These are phyloP conservation scores for Halcyon chelicuti DNA, from an alignment of 2,797 vertebrate species.

Conservation along the genomic window DNA sequence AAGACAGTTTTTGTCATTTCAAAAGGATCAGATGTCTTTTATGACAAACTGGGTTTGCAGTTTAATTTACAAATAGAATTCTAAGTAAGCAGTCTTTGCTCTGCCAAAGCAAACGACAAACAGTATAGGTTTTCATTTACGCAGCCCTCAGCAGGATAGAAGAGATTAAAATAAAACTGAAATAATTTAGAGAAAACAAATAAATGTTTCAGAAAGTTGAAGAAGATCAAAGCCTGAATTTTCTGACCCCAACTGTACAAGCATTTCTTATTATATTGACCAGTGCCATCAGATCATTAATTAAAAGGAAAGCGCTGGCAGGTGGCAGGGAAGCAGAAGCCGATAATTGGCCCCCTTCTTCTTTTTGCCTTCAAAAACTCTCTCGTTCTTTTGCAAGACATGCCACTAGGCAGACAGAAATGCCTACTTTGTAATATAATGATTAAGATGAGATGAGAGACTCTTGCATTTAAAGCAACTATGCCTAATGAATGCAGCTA, in stretches of 20 bases:
- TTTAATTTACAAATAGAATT: constrained; percentile 93
- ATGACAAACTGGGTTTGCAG: constrained; percentile 90
- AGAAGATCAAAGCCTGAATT: constrained; percentile 86
- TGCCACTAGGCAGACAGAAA: constrained; percentile 94
- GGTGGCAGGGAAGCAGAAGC: constrained; percentile 93
- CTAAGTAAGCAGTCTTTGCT: constrained; percentile 83
- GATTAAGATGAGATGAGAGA: constrained; percentile 92
- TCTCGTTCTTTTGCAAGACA: constrained; percentile 87
- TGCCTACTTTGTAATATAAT: constrained; percentile 95
- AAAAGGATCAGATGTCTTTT: constrained; percentile 90
- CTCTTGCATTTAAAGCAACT: constrained; percentile 82
- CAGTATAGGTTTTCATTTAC: constrained; percentile 78
- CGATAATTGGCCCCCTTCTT: constrained; percentile 97
- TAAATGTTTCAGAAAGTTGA: constrained; percentile 88
- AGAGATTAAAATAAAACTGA: constrained; percentile 83
- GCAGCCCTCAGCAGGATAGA: constrained; percentile 76
- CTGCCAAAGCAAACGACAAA: constrained; percentile 81
- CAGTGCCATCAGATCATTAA: constrained; percentile 93
- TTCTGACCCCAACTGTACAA: constrained; percentile 90
- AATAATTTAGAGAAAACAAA: constrained; percentile 89
- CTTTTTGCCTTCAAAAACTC: constrained; percentile 85
- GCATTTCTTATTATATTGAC: constrained; percentile 93
- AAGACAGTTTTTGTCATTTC: constrained; percentile 92
- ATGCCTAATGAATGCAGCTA: constrained; percentile 87
- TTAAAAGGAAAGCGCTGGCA: constrained; percentile 96